Percentiles rank a stretch among this genome's conserved stretches.
These are phyloP conservation scores for Pogonophryne albipinna DNA, from an alignment of 2,797 vertebrate genomes.

Conservation along the genomic window DNA sequence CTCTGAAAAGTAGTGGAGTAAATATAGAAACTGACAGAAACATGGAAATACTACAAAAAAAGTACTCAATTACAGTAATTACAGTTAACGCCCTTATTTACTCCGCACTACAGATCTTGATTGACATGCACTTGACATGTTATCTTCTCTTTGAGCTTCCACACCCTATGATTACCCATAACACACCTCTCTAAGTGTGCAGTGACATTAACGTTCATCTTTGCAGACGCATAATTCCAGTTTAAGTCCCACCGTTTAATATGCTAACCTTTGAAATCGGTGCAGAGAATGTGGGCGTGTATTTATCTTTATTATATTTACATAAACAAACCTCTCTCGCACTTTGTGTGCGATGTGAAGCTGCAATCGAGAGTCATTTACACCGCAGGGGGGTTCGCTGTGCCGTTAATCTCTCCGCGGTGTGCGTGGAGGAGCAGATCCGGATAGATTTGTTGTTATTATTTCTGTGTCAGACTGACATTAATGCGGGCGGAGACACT, in stretches of 20 bases:
- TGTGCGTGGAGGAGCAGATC: conserved; percentile 26
- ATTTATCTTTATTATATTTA: not conserved
- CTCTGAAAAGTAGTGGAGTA: too few species aligned
- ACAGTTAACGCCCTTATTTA: too few species aligned
- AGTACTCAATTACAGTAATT: too few species aligned
- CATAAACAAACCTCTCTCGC: not conserved
- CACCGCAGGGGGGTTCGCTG: not conserved
- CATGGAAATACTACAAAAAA: too few species aligned
- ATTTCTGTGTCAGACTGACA: conserved; percentile 31
- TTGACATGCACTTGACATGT: not conserved
- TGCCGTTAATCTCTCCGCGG: conserved; percentile 45
- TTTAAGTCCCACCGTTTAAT: too few species aligned
- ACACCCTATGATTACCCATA: not conserved
- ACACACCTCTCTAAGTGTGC: not conserved
- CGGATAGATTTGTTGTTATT: conserved; percentile 33
- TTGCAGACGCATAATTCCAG: not conserved
- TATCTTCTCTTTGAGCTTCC: not conserved
- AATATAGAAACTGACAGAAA: too few species aligned
- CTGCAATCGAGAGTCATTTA: conserved; percentile 42
- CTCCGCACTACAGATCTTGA: not conserved
- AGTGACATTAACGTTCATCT: not conserved
- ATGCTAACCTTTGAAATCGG: not conserved
- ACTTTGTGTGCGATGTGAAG: too few species aligned
- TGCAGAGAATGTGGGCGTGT: not conserved
- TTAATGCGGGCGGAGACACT: conserved; percentile 16